Evolutionary conservation across 1,140 invertebrate genomes (phyloP).

Genomic region (Helicoverpa armigera): DNA sequence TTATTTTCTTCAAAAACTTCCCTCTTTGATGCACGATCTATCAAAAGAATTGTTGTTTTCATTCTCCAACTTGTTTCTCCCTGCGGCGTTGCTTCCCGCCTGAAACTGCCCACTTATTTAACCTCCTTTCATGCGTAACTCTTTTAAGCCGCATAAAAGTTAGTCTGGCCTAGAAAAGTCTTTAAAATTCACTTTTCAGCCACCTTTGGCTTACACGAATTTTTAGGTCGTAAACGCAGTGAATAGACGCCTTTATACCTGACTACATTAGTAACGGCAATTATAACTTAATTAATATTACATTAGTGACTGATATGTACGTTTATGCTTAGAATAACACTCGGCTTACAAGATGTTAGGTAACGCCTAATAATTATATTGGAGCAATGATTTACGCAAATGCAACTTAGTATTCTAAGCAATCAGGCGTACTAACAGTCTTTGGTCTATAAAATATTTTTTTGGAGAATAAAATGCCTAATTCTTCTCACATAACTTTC

Average conservation of each 20-base stretch:
- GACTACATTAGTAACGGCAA: no score
- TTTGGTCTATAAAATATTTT: not conserved
- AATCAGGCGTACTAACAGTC: not conserved
- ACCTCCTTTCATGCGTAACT: constrained; percentile 29
- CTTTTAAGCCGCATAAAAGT: constrained; percentile 37
- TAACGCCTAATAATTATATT: constrained; percentile 30
- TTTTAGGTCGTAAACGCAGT: constrained; percentile 1
- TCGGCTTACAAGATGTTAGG: not conserved
- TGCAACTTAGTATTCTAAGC: not conserved
- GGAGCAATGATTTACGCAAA: constrained; percentile 11
- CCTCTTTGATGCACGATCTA: constrained; percentile 44
- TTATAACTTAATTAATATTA: no score
- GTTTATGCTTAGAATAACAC: not conserved
- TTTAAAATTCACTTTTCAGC: not conserved
- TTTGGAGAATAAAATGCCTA: not conserved
- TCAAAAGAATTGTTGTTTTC: constrained; percentile 47
- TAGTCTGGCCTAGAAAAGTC: not conserved
- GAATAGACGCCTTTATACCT: not conserved
- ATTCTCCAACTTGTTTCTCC: constrained; percentile 32
- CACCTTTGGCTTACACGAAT: not conserved
- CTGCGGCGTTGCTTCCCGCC: constrained; percentile 24
- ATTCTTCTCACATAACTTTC: not conserved
- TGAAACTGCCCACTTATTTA: constrained; percentile 31
- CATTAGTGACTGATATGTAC: not conserved
- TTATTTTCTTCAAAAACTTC: constrained; percentile 27